These are phyloP conservation scores for Amia ocellicauda DNA, from an alignment of 2,113 vertebrate genomes.

Conservation along the genomic window DNA sequence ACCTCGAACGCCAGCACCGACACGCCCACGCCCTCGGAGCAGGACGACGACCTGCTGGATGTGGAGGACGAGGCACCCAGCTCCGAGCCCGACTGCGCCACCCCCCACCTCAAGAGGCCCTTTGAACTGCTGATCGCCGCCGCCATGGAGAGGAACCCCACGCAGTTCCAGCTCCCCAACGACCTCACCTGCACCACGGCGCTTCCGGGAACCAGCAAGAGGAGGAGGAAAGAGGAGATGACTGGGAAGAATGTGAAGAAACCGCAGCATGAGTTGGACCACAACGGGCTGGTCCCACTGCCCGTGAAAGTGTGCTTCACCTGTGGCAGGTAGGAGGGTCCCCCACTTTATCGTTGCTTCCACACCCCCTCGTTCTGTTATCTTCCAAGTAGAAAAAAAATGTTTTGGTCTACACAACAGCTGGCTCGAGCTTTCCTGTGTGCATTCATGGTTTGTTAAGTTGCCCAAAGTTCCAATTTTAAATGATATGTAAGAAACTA, in stretches of 20 bases:
- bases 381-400: no score
- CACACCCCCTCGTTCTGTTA: no score
- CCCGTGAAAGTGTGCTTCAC: constrained; percentile 95
- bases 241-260: constrained; percentile 90
- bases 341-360: background rate
- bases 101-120: constrained; percentile 87
- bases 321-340: constrained; percentile 79
- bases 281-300: constrained; percentile 90
- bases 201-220: constrained; percentile 97
- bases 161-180: constrained; percentile 95
- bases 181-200: constrained; percentile 96
- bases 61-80: constrained; percentile 85
- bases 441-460: no score
- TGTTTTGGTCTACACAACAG: no score
- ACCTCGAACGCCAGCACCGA: constrained; percentile 93
- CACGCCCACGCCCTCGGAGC: constrained; percentile 84
- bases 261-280: constrained; percentile 91
- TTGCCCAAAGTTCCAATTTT: no score
- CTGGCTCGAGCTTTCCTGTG: no score
- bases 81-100: constrained; percentile 76
- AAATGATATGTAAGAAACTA: no score
- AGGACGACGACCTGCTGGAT: constrained; percentile 92
- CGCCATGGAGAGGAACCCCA: constrained; percentile 96
- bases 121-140: constrained; percentile 96
- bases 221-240: constrained; percentile 89